These are phyloP conservation scores for Syrphus vitripennis DNA, from an alignment of 2,888 invertebrate genomes.

Conservation along the genomic window DNA sequence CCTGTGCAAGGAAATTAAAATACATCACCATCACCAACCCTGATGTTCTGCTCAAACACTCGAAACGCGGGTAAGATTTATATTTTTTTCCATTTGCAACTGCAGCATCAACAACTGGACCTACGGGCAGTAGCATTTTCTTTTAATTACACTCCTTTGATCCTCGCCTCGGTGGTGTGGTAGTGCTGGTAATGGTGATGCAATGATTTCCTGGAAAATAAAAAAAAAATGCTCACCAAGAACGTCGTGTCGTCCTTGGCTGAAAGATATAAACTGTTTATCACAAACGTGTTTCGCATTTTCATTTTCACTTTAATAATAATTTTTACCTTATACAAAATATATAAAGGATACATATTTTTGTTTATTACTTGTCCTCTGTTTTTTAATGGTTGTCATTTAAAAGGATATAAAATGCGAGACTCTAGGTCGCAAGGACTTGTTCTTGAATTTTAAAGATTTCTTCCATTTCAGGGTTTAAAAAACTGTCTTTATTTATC, in stretches of 20 bases:
- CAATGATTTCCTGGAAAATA: slow-evolving; percentile 32
- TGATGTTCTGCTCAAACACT: slow-evolving; percentile 44
- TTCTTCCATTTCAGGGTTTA: background rate
- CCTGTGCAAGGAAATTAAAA: slow-evolving; percentile 56
- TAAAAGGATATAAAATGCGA: background rate
- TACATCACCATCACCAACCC: slow-evolving; percentile 59
- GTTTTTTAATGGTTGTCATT: background rate
- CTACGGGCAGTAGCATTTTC: slow-evolving; percentile 50
- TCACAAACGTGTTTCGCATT: slow-evolving; percentile 27
- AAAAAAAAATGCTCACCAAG: background rate
- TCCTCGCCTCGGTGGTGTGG: slow-evolving; percentile 28
- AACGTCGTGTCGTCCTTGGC: slow-evolving; percentile 1
- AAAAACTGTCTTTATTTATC: too few species aligned
- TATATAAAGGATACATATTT: background rate
- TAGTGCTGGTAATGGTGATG: slow-evolving; percentile 20
- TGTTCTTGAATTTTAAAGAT: background rate
- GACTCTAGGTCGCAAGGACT: background rate
- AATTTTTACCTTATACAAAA: slow-evolving; percentile 10
- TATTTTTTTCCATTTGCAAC: slow-evolving; percentile 40
- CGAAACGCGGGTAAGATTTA: slow-evolving; percentile 60
- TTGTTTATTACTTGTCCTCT: slow-evolving; percentile 2
- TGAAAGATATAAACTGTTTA: slow-evolving; percentile 44
- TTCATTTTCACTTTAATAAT: slow-evolving; percentile 31
- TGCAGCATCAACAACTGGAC: slow-evolving; percentile 34
- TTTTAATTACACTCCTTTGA: slow-evolving; percentile 57